Evolutionary conservation across 2,797 vertebrate species (phyloP).

Genomic region (Sciaenops ocellatus): DNA sequence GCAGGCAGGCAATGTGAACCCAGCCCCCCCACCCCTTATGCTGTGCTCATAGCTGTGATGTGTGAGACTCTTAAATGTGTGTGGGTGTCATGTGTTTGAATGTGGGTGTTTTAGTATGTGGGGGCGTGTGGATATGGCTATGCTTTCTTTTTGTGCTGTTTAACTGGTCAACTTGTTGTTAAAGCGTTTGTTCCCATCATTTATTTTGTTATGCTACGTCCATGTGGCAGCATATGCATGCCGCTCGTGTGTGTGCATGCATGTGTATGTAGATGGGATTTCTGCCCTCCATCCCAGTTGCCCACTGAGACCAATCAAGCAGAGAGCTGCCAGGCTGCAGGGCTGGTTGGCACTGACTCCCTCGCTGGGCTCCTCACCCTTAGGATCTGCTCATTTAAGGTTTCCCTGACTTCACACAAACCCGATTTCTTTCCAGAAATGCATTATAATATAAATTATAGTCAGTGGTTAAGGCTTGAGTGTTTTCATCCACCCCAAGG

Average conservation of each 20-base stretch:
- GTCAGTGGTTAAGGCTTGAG: slow-evolving; percentile 50
- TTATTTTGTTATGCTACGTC: not conserved
- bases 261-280: slow-evolving; percentile 66
- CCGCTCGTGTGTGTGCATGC: slow-evolving; percentile 32
- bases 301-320: slow-evolving; percentile 80
- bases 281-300: slow-evolving; percentile 65
- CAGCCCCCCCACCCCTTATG: slow-evolving; percentile 20
- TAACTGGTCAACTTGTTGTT: slow-evolving; percentile 27
- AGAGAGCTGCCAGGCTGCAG: slow-evolving; percentile 72
- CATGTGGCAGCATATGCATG: slow-evolving; percentile 21
- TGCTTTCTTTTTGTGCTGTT: slow-evolving; percentile 9
- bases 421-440: slow-evolving; percentile 51
- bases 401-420: slow-evolving; percentile 65
- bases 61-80: slow-evolving; percentile 68
- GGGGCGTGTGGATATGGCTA: slow-evolving; percentile 20
- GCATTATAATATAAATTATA: slow-evolving; percentile 40
- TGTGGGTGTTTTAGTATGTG: slow-evolving; percentile 61
- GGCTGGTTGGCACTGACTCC: slow-evolving; percentile 65
- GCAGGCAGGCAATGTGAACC: slow-evolving; percentile 58
- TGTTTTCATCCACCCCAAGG: slow-evolving; percentile 39
- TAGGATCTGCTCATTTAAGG: slow-evolving; percentile 75
- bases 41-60: slow-evolving; percentile 58
- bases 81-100: slow-evolving; percentile 70
- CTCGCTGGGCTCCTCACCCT: slow-evolving; percentile 62
- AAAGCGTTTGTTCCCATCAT: slow-evolving; percentile 33